A percentile compares a stretch with the other conserved stretches of the same genome.
Evolutionary conservation across 2,888 invertebrate species (phyloP).

Genomic region (Gortyna flavago): DNA sequence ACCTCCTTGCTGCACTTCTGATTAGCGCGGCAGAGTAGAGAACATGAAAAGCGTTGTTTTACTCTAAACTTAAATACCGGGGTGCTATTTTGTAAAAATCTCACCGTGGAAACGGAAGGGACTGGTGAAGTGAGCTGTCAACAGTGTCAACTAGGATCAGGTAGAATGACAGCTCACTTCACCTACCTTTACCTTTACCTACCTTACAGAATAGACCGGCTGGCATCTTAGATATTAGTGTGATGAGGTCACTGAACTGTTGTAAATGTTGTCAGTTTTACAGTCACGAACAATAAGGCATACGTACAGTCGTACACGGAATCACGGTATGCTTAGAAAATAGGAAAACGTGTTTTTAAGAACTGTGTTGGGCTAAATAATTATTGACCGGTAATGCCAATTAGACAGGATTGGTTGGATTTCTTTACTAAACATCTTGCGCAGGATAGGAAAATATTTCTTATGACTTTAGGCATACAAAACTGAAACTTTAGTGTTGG

Average conservation of each 20-base stretch:
- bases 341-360: background rate
- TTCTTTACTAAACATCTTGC: background rate
- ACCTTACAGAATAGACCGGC: too few species aligned
- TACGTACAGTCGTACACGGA: background rate
- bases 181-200: too few species aligned
- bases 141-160: too few species aligned
- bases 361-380: background rate
- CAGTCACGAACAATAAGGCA: background rate
- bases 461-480: conserved; percentile 48
- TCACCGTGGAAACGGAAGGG: too few species aligned
- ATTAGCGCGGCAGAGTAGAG: too few species aligned
- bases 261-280: background rate
- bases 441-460: background rate
- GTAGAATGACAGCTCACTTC: too few species aligned
- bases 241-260: background rate
- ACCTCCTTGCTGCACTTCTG: too few species aligned
- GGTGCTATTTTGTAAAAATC: too few species aligned
- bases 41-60: background rate
- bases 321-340: background rate
- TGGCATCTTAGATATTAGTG: too few species aligned
- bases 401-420: background rate
- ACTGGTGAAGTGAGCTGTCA: too few species aligned
- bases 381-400: too few species aligned
- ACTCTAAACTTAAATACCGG: too few species aligned
- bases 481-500: conserved; percentile 50